phyloP scores from a whole-genome alignment of 2,888 invertebrate genomes.

The Pyralis farinalis region DNA sequence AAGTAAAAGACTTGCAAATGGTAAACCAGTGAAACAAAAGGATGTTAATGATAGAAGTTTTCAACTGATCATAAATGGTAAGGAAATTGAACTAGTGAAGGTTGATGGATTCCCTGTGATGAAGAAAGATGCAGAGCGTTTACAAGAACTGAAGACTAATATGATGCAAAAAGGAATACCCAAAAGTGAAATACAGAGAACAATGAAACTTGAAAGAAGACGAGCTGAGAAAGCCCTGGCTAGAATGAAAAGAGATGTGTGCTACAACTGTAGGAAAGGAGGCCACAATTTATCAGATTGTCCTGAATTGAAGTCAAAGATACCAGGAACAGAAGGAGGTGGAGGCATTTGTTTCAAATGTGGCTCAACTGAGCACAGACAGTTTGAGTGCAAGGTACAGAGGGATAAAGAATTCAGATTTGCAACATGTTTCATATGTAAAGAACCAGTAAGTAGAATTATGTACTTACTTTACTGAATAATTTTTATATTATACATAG shows the following conservation, averaged over 20 bases:
- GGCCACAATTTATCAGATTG: slow-evolving; percentile 92
- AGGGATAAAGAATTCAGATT: slow-evolving; percentile 86
- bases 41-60: slow-evolving; percentile 62
- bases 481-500: too few species aligned
- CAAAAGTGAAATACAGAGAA: slow-evolving; percentile 83
- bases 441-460: slow-evolving; percentile 80
- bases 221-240: slow-evolving; percentile 87
- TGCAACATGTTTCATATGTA: slow-evolving; percentile 94
- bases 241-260: slow-evolving; percentile 85
- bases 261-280: slow-evolving; percentile 88
- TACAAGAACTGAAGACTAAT: slow-evolving; percentile 81
- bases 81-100: slow-evolving; percentile 81
- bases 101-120: slow-evolving; percentile 87
- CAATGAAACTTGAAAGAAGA: slow-evolving; percentile 85
- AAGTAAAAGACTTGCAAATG: slow-evolving; percentile 35
- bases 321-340: slow-evolving; percentile 64
- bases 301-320: slow-evolving; percentile 83
- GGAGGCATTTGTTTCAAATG: slow-evolving; percentile 93
- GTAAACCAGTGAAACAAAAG: slow-evolving; percentile 64
- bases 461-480: slow-evolving; percentile 3
- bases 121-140: slow-evolving; percentile 84
- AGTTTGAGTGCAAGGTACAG: slow-evolving; percentile 86
- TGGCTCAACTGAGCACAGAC: slow-evolving; percentile 93
- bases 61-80: slow-evolving; percentile 83
- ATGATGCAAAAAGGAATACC: slow-evolving; percentile 86